Evolutionary conservation across 2,888 invertebrate genomes (phyloP).

Genomic region (Cyclophora punctaria): DNA sequence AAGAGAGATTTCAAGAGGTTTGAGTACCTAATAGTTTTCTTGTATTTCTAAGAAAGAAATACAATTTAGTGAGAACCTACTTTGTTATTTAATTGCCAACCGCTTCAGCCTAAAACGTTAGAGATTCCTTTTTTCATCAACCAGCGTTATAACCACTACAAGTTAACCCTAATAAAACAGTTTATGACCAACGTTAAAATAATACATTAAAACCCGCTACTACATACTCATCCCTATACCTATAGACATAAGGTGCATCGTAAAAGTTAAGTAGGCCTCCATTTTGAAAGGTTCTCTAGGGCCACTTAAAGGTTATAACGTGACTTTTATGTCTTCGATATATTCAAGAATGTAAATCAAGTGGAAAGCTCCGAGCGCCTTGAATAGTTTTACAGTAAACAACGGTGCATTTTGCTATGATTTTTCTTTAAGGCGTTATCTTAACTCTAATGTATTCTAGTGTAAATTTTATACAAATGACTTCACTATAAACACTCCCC

Average conservation of each 20-base stretch:
- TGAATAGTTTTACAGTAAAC: constrained; percentile 2
- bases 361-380: constrained; percentile 6
- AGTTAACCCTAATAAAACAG: constrained; percentile 17
- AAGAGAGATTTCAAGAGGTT: no score
- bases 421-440: constrained; percentile 2
- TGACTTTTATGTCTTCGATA: constrained; percentile 18
- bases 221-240: constrained; percentile 5
- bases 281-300: constrained; percentile 14
- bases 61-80: no score
- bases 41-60: no score
- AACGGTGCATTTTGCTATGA: constrained; percentile 3
- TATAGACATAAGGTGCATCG: constrained; percentile 6
- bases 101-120: no score
- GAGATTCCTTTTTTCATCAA: no score
- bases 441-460: background rate
- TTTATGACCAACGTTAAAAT: constrained; percentile 14
- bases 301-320: constrained; percentile 15
- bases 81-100: no score
- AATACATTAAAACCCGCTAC: constrained; percentile 8
- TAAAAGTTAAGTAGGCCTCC: constrained; percentile 6
- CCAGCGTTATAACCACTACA: constrained; percentile 14
- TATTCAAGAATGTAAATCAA: constrained; percentile 10
- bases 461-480: no score
- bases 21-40: no score
- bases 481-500: no score